Conservation (phyloP, 2,888 invertebrate genomes). For the Iselma pallidipennis region DNA sequence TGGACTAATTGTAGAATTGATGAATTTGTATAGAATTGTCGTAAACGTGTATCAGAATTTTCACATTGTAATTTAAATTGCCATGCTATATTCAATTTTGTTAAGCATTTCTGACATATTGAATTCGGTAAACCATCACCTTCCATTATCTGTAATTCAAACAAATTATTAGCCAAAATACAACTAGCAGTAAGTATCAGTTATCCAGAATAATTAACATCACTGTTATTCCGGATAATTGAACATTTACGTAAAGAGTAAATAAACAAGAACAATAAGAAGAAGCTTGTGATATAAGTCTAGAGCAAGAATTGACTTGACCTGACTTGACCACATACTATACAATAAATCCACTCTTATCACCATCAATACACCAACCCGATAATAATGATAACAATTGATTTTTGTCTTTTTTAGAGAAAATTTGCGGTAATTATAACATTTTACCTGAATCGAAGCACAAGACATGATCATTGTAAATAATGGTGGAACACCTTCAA, state of each 20-base stretch:
- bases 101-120: slow-evolving; percentile 42
- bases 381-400: too few relatives aligned
- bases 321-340: too few relatives aligned
- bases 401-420: too few relatives aligned
- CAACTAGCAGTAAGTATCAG: too few relatives aligned
- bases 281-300: too few relatives aligned
- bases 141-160: slow-evolving; percentile 35
- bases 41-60: slow-evolving; percentile 40
- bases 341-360: background rate
- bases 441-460: slow-evolving; percentile 44
- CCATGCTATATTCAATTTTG: slow-evolving; percentile 42
- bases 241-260: too few relatives aligned
- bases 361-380: too few relatives aligned
- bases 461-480: slow-evolving; percentile 45
- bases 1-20: slow-evolving; percentile 22
- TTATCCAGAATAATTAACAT: background rate
- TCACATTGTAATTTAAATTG: slow-evolving; percentile 46
- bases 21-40: slow-evolving; percentile 39
- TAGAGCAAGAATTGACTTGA: too few relatives aligned
- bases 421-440: too few relatives aligned
- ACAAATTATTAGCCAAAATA: too few relatives aligned
- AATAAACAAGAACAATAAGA: too few relatives aligned
- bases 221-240: too few relatives aligned
- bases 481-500: slow-evolving; percentile 35
- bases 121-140: slow-evolving; percentile 42